Evolutionary conservation across 2,888 invertebrate species (phyloP).

Genomic region (Chrysodeixis includens): DNA sequence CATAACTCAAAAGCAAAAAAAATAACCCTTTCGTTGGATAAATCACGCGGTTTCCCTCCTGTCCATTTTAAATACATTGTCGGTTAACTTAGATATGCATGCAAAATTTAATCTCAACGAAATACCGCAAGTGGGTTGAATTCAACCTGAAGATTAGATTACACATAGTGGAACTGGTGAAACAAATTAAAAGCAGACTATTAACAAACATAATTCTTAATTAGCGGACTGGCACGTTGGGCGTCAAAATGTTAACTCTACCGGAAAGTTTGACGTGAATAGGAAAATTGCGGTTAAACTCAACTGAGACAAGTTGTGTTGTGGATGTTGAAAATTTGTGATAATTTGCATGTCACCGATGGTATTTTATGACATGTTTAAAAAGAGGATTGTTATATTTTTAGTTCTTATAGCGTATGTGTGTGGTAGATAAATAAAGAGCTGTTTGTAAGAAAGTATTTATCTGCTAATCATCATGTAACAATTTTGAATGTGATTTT

Average conservation of each 20-base stretch:
- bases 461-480: no score
- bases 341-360: neutral
- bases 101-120: neutral
- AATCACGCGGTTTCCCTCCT: no score
- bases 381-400: no score
- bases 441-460: no score
- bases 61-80: neutral
- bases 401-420: no score
- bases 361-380: no score
- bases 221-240: neutral
- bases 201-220: neutral
- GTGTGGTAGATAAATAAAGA: no score
- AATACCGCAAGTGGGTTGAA: neutral
- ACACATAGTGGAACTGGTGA: neutral
- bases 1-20: no score
- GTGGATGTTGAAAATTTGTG: neutral
- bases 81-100: neutral
- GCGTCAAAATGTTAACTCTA: slow-evolving; percentile 2
- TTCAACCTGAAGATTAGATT: no score
- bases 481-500: no score
- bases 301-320: no score
- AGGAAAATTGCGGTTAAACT: neutral
- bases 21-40: no score
- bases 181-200: neutral
- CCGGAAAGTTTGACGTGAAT: neutral